Evolutionary conservation across 92 coral and sea anemone species (phyloP), one percentile per base, ranked within the genome.

Genomic region (Epizoanthus rinbou): DNA sequence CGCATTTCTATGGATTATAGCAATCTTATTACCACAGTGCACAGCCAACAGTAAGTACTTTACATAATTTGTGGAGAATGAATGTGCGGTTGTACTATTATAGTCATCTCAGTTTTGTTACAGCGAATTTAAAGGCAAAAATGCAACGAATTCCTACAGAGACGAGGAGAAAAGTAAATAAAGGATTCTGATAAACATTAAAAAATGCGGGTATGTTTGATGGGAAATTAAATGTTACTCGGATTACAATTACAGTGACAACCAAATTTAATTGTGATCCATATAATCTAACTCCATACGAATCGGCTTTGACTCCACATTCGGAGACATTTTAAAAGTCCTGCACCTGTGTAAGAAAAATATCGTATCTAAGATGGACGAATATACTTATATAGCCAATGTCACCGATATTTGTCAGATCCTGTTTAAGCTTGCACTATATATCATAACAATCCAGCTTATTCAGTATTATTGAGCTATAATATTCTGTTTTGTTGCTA

Each of bases 81-180:
- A 19, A 23, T 13, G n/a, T 0, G 37, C 10, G 39, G n/a, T 24
- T 9, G 28, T 25, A 17, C 3, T 21, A 37, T 13, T 13, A 31
- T 23, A 33, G 28, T 31, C 35, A 17, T 9, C n/a, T 15, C 52
- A n/a, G n/a, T n/a, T 57, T 75, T 35, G 14, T 50, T 31, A 21
- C 28, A 3, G 65, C 1, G 16, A 10, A 57, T 28, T 39, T 9
- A 39, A 78, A 78, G 16, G 28, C 22, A 78, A 67, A 66, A 67
- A 33, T 33, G 35, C 50, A 67, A 41, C 39, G 65, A 78, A 78
- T 78, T 78, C 72, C 72, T 28, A 21, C 41, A 62, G 57, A 21
- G 82, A 24, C 71, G 39, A 0, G 71, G 57, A 60, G 18, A 16
- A 78, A 19, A 33, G 71, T 63, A 78, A 78, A 78, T 54, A 76